Evolutionary conservation across 2,888 invertebrate genomes (phyloP).

Genomic region (Mystacides longicornis): DNA sequence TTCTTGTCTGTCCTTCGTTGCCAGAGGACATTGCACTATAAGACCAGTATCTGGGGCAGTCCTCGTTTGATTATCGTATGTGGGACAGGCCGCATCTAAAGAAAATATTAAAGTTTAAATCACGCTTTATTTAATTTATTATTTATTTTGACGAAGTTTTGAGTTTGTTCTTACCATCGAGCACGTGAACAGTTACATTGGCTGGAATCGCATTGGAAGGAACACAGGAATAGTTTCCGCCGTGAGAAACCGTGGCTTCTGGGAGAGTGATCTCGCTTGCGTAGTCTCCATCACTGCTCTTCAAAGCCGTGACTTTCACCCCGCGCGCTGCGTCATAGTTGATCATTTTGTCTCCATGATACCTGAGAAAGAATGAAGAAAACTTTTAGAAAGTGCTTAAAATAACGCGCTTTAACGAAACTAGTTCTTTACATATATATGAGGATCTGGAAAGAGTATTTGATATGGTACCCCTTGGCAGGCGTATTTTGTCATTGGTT

Average conservation of each 20-base stretch:
- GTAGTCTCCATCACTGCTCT: constrained; percentile 14
- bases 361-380: constrained; percentile 32
- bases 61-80: constrained; percentile 16
- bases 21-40: constrained; percentile 24
- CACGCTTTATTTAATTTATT: not conserved
- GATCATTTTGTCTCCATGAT: constrained; percentile 62
- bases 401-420: too few species aligned
- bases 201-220: constrained; percentile 58
- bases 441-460: too few species aligned
- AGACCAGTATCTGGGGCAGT: constrained; percentile 21
- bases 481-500: too few species aligned
- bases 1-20: constrained; percentile 24
- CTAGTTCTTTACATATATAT: too few species aligned
- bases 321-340: constrained; percentile 55
- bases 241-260: constrained; percentile 46
- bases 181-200: constrained; percentile 54
- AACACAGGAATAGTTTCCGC: constrained; percentile 60
- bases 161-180: constrained; percentile 37
- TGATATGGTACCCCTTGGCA: too few species aligned
- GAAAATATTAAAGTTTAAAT: not conserved
- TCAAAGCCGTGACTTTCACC: constrained; percentile 27
- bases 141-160: not conserved
- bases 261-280: constrained; percentile 47
- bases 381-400: too few species aligned
- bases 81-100: constrained; percentile 23